These are phyloP conservation scores for Drosophila buzzatii DNA, from an alignment of 2,888 invertebrate species.

Conservation along the genomic window DNA sequence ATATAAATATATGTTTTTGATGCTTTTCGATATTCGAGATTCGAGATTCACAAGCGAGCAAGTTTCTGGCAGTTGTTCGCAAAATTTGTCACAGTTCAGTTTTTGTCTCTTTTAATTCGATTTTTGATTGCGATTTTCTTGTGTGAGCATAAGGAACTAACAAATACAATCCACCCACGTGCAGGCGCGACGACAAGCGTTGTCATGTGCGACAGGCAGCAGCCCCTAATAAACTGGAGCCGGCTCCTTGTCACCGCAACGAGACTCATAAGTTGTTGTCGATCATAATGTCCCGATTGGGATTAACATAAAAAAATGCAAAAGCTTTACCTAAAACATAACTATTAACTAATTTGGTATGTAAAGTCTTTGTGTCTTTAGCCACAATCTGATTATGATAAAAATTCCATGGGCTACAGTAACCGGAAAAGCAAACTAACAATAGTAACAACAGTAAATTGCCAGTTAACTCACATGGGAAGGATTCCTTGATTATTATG, in stretches of 20 bases:
- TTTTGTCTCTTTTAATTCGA: slow-evolving; percentile 21
- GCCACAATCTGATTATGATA: slow-evolving; percentile 63
- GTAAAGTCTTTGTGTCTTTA: slow-evolving; percentile 77
- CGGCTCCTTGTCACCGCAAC: slow-evolving; percentile 64
- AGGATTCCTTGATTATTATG: slow-evolving; percentile 26
- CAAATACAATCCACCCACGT: slow-evolving; percentile 47
- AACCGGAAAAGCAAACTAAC: slow-evolving; percentile 60
- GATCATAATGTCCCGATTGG: slow-evolving; percentile 46
- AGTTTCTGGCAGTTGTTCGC: slow-evolving; percentile 31
- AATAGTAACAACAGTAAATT: slow-evolving; percentile 60
- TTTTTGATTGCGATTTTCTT: slow-evolving; percentile 28
- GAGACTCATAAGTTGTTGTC: slow-evolving; percentile 77
- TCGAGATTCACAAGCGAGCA: slow-evolving; percentile 46
- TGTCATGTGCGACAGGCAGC: slow-evolving; percentile 70
- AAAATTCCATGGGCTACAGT: slow-evolving; percentile 49
- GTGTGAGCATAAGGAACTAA: slow-evolving; percentile 64
- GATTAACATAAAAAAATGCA: slow-evolving; percentile 62
- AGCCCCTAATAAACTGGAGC: slow-evolving; percentile 39
- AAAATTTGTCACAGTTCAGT: slow-evolving; percentile 55
- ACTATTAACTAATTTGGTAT: slow-evolving; percentile 81
- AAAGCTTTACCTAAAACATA: slow-evolving; percentile 67
- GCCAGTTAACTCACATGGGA: slow-evolving; percentile 52
- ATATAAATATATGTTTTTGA: slow-evolving; percentile 13
- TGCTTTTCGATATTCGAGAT: slow-evolving; percentile 15
- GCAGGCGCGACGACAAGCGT: slow-evolving; percentile 65